Percentiles rank a stretch among this genome's conserved stretches.
These are phyloP conservation scores for Moxostoma hubbsi DNA, from an alignment of 2,797 vertebrate species.

Conservation along the genomic window DNA sequence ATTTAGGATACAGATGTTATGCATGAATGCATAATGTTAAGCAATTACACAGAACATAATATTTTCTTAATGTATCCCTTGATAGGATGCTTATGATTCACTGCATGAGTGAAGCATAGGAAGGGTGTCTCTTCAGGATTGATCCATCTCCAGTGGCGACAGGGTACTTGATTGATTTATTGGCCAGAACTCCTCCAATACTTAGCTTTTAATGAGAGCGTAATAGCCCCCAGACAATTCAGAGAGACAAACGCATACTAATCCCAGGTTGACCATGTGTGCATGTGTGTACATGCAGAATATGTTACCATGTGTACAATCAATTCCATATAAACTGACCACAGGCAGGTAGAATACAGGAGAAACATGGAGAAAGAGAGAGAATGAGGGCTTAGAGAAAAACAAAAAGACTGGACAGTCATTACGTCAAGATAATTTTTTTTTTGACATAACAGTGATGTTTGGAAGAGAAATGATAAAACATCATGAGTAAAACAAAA, in stretches of 20 bases:
- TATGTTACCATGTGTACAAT: slow-evolving; percentile 71
- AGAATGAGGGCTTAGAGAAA: slow-evolving; percentile 32
- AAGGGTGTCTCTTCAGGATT: slow-evolving; percentile 68
- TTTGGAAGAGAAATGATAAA: background rate
- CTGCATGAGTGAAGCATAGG: slow-evolving; percentile 68
- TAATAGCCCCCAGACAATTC: slow-evolving; percentile 73
- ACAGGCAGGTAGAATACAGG: slow-evolving; percentile 37
- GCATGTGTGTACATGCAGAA: slow-evolving; percentile 67
- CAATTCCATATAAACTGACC: slow-evolving; percentile 62
- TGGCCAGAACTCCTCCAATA: slow-evolving; percentile 64
- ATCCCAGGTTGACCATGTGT: slow-evolving; percentile 56
- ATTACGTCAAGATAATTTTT: slow-evolving; percentile 5
- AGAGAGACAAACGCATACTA: slow-evolving; percentile 68
- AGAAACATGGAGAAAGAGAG: slow-evolving; percentile 45
- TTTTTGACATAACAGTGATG: background rate
- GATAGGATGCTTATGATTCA: slow-evolving; percentile 69
- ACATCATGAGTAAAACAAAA: background rate
- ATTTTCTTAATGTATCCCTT: slow-evolving; percentile 38
- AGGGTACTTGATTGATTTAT: slow-evolving; percentile 78
- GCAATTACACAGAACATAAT: too few relatives aligned
- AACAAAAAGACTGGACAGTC: slow-evolving; percentile 12
- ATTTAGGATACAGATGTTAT: too few relatives aligned
- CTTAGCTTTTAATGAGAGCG: slow-evolving; percentile 76
- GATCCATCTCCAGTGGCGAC: slow-evolving; percentile 72
- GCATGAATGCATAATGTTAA: too few relatives aligned